Evolutionary conservation across 2,113 vertebrate species (phyloP).

Genomic region (Notarius quadriscutis): DNA sequence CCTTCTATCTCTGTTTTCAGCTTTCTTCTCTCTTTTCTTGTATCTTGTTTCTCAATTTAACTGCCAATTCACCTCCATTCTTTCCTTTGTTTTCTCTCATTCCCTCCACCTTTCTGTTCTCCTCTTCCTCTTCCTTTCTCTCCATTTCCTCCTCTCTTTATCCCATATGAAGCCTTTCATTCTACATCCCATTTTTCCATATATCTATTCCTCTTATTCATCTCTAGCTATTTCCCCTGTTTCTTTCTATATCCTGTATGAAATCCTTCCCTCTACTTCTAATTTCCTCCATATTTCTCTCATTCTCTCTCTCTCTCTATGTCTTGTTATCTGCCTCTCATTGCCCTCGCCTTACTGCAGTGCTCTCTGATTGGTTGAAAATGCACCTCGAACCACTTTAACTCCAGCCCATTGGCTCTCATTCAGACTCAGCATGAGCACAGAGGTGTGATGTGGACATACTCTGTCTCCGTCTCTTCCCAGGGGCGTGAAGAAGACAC

Average conservation of each 20-base stretch:
- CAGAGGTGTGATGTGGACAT: conserved; percentile 12
- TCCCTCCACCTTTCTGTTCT: background rate
- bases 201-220: background rate
- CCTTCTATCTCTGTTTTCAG: background rate
- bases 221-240: conserved; percentile 4
- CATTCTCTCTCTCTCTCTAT: background rate
- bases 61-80: background rate
- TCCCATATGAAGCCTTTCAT: background rate
- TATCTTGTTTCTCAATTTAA: background rate
- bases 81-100: background rate
- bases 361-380: conserved; percentile 66
- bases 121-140: background rate
- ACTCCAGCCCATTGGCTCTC: conserved; percentile 53
- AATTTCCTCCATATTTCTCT: conserved; percentile 12
- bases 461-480: conserved; percentile 21
- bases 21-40: too few relatives aligned
- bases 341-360: conserved; percentile 66
- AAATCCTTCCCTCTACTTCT: conserved; percentile 17
- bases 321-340: background rate
- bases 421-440: background rate
- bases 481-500: conserved; percentile 30
- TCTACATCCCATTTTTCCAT: background rate
- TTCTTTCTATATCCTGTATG: background rate
- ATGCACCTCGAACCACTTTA: conserved; percentile 61
- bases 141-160: background rate